Evolutionary conservation across 2,888 invertebrate genomes (phyloP).

Genomic region (Idaea biselata): DNA sequence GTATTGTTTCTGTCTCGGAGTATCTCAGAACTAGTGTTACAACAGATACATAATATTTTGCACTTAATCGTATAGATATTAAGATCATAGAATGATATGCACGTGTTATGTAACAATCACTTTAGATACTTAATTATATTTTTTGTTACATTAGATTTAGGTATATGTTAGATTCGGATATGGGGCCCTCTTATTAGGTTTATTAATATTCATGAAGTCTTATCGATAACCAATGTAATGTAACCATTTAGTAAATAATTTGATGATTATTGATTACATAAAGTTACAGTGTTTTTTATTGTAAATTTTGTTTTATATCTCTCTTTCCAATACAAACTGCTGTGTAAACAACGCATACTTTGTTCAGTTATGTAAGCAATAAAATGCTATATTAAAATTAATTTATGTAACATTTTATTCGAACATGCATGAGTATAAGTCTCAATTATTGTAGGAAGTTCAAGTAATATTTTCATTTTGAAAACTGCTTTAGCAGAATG

Average conservation of each 20-base stretch:
- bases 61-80: conserved; percentile 52
- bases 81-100: conserved; percentile 66
- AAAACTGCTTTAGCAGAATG: too few species aligned
- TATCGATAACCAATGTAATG: conserved; percentile 8
- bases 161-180: conserved; percentile 46
- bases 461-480: too few species aligned
- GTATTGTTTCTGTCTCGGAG: not conserved
- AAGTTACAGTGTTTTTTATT: not conserved
- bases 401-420: too few species aligned
- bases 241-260: not conserved
- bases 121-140: conserved; percentile 66
- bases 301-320: not conserved
- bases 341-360: not conserved
- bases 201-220: conserved; percentile 28
- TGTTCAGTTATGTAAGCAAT: not conserved
- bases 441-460: too few species aligned
- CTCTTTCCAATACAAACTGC: not conserved
- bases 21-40: not conserved
- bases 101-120: conserved; percentile 77
- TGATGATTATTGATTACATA: not conserved
- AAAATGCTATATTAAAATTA: not conserved
- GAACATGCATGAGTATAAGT: too few species aligned
- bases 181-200: conserved; percentile 49
- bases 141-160: conserved; percentile 71
- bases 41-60: conserved; percentile 17